Evolutionary conservation across 2,888 invertebrate species (phyloP).

Genomic region (Neocrepidodera transversa): DNA sequence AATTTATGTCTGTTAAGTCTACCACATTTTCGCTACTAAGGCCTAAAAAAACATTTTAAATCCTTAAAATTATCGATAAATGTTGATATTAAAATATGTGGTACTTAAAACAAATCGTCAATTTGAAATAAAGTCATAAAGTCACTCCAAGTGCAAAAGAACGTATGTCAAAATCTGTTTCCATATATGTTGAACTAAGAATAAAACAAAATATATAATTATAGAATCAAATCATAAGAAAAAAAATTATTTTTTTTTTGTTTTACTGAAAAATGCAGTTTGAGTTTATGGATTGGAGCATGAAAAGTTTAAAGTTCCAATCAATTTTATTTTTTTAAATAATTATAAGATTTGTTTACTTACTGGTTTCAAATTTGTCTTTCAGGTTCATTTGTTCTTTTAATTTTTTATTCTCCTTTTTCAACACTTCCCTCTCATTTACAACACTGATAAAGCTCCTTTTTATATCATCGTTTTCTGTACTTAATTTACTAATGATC

Average conservation of each 20-base stretch:
- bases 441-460: not conserved
- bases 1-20: slow-evolving; percentile 14
- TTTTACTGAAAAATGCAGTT: too few species aligned
- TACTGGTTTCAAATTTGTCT: not conserved
- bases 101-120: not conserved
- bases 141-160: not conserved
- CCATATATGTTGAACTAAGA: too few species aligned
- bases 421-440: not conserved
- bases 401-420: not conserved
- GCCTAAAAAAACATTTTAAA: slow-evolving; percentile 4
- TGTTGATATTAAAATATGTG: not conserved
- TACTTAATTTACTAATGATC: not conserved
- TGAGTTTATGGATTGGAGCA: too few species aligned
- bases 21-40: not conserved
- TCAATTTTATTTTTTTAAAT: not conserved
- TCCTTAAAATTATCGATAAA: not conserved
- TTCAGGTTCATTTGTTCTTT: not conserved
- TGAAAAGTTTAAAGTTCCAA: too few species aligned
- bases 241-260: too few species aligned
- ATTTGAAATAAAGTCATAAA: not conserved
- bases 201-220: too few species aligned
- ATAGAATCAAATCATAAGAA: too few species aligned
- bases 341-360: not conserved
- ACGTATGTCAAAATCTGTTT: too few species aligned
- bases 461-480: not conserved